These are phyloP conservation scores for Diadromus collaris DNA, from an alignment of 2,888 invertebrate genomes.

Conservation along the genomic window DNA sequence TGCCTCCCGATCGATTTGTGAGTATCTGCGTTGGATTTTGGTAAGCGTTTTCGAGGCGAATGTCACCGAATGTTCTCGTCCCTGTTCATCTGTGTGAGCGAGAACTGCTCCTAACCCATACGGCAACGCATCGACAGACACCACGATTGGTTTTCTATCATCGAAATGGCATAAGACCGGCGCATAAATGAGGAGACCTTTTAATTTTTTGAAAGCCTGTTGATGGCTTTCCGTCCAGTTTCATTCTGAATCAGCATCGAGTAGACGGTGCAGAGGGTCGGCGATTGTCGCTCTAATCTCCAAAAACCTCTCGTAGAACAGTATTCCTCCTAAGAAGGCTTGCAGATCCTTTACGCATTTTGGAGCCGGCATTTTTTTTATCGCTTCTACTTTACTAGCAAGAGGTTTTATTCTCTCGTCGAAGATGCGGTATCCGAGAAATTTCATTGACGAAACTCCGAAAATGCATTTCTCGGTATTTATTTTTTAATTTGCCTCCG, in stretches of 20 bases:
- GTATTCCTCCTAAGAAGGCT: neutral
- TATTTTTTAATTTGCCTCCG: slow-evolving; percentile 5
- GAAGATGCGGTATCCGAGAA: slow-evolving; percentile 22
- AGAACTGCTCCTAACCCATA: slow-evolving; percentile 70
- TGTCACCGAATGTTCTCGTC: slow-evolving; percentile 56
- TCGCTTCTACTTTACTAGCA: neutral
- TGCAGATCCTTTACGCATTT: neutral
- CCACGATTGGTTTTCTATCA: slow-evolving; percentile 60
- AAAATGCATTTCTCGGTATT: slow-evolving; percentile 29
- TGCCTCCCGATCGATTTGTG: slow-evolving; percentile 66
- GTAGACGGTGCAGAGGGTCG: no score
- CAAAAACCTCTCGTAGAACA: neutral
- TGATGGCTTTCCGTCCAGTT: no score
- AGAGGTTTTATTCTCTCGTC: neutral
- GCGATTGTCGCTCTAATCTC: no score
- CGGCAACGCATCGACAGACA: slow-evolving; percentile 76
- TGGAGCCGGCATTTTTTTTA: neutral
- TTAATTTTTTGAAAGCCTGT: no score
- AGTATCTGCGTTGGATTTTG: slow-evolving; percentile 58
- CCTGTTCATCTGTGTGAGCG: slow-evolving; percentile 58
- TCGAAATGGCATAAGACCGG: slow-evolving; percentile 62
- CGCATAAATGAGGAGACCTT: no score
- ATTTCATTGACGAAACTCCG: slow-evolving; percentile 25
- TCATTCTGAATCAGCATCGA: no score
- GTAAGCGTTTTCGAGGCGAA: slow-evolving; percentile 60